phyloP scores from a whole-genome alignment of 2,113 vertebrate genomes.

The Platysteira castanea region DNA sequence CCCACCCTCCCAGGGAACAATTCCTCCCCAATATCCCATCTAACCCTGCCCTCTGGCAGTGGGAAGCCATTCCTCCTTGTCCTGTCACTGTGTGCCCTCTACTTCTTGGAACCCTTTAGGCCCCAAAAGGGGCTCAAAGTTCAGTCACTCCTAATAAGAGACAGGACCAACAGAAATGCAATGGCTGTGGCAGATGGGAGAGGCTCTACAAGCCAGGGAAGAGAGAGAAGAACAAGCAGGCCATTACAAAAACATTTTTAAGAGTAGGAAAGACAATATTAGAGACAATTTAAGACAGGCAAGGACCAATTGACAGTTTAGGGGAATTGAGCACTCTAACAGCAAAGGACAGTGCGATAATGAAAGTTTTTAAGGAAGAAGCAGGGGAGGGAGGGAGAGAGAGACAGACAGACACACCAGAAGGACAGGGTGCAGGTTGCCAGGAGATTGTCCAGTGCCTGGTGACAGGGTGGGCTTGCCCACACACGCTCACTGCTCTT shows the following conservation, averaged over 20 bases:
- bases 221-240: neutral
- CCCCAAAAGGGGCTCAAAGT: neutral
- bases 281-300: neutral
- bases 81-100: neutral
- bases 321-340: neutral
- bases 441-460: neutral
- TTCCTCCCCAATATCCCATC: neutral
- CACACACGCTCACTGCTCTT: neutral
- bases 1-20: accelerated
- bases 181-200: neutral
- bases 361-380: neutral
- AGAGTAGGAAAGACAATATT: neutral
- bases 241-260: neutral
- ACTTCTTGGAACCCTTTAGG: neutral
- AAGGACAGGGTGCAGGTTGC: neutral
- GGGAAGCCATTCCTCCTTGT: neutral
- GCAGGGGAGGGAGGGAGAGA: too few species aligned
- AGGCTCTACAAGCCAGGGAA: neutral
- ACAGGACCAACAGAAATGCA: neutral
- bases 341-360: neutral
- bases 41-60: neutral
- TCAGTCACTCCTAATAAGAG: neutral
- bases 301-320: neutral
- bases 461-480: neutral
- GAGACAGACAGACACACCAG: neutral